Percentiles rank a stretch among this genome's conserved stretches.
Evolutionary conservation across 1,140 invertebrate genomes (phyloP).

Genomic region (Coenobita brevimanus): DNA sequence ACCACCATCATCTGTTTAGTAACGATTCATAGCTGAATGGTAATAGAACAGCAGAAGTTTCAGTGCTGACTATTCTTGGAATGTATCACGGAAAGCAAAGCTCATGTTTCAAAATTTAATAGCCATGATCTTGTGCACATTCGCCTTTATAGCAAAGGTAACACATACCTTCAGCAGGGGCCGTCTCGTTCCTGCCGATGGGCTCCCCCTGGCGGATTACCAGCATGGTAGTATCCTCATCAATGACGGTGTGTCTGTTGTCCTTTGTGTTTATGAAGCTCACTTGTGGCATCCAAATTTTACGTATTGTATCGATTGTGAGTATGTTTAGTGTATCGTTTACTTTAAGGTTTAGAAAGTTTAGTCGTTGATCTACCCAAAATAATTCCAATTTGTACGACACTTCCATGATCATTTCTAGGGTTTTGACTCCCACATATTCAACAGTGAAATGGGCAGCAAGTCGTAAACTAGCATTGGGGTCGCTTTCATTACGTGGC

Average conservation of each 20-base stretch:
- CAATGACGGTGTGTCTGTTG: not conserved
- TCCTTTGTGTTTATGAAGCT: conserved; percentile 27
- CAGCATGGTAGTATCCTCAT: not conserved
- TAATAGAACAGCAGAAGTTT: too few relatives aligned
- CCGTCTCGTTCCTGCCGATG: not conserved
- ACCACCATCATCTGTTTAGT: too few relatives aligned
- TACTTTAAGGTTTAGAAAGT: conserved; percentile 43
- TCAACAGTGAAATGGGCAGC: conserved; percentile 1
- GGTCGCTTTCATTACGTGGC: not conserved
- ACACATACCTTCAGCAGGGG: not conserved
- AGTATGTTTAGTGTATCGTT: conserved; percentile 37
- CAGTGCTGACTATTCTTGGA: too few relatives aligned
- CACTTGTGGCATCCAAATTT: conserved; percentile 23
- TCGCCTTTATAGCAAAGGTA: too few relatives aligned
- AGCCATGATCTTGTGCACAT: too few relatives aligned
- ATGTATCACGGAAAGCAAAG: too few relatives aligned
- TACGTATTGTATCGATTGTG: not conserved
- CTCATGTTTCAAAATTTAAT: too few relatives aligned
- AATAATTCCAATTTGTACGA: conserved; percentile 26
- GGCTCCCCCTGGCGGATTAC: not conserved
- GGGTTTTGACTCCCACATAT: conserved; percentile 40
- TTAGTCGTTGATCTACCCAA: conserved; percentile 42
- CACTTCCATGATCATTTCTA: conserved; percentile 35
- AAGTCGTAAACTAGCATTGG: not conserved
- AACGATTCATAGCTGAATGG: too few relatives aligned